Evolutionary conservation across 2,113 vertebrate species (phyloP).

Genomic region (Indicator indicator): DNA sequence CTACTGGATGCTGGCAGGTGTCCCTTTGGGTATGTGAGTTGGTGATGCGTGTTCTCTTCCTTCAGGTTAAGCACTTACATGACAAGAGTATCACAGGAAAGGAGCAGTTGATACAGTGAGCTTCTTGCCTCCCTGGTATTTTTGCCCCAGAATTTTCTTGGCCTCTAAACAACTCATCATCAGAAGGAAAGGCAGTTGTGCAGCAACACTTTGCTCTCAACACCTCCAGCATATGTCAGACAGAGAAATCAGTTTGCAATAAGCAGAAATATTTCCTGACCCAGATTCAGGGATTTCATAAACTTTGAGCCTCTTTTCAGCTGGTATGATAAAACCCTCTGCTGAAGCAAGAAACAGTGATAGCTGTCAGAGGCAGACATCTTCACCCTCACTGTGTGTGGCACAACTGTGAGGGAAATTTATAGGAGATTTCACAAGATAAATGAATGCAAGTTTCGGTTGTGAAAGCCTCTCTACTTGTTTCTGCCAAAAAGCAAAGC

Average conservation of each 20-base stretch:
- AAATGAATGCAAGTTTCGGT: rapidly evolving
- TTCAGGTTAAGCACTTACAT: background rate
- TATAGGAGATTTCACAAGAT: background rate
- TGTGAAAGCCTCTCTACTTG: background rate
- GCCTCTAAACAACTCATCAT: background rate
- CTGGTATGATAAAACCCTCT: background rate
- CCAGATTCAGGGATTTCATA: conserved; percentile 34
- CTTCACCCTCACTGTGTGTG: background rate
- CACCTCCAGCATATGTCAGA: background rate
- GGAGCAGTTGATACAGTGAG: background rate
- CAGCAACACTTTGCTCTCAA: background rate
- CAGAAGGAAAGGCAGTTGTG: background rate
- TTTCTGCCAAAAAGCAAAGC: background rate
- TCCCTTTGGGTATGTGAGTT: background rate
- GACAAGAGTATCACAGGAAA: background rate
- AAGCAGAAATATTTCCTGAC: conserved; percentile 52
- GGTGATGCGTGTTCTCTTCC: background rate
- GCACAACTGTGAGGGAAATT: background rate
- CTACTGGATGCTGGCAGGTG: background rate
- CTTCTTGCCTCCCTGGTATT: background rate
- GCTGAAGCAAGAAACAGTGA: background rate
- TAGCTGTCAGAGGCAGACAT: background rate
- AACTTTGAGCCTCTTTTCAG: background rate
- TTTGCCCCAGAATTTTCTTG: background rate
- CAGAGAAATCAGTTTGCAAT: background rate